Evolutionary conservation across 2,113 vertebrate species (phyloP), one percentile per base, ranked within the genome.

Genomic region (Anolis sagrei): DNA sequence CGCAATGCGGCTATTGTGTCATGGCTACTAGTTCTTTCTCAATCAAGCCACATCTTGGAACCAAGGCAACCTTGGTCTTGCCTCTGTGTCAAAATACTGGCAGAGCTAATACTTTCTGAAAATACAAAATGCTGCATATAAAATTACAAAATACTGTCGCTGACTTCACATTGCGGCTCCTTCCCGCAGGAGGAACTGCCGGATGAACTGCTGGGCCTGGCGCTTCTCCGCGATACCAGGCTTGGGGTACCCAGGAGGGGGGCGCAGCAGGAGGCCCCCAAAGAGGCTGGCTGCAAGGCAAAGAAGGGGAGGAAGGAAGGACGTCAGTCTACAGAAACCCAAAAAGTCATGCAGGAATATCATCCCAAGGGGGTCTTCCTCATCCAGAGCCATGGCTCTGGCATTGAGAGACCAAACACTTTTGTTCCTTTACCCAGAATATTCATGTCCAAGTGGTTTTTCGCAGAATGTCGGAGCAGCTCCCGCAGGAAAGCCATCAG

Each of bases 401-500:
- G 54, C 54, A 58, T 13, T 58, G 54, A 58, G 54, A 16, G 54
- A 16, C 54, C 54, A 14, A 13, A 58, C 54, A 14, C 54, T 86
- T 23, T 66, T 29, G 76, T 61, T 1, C 70, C 77, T 97, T 97
- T 97, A 99, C 98, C 98, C 68, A 99, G 93, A 92, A 98, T 97
- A 86, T 96, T 96, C 89, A 94, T 94, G 92, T 99, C 98, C 96
- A 99, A 95, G 78, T 96, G 97, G 95, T 99, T 99, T 89, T 95
- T 95, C 68, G 90, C 90, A 83, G 98, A 97, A 94, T 98, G 96
- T 92, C 97, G 98, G 94, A 99, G 94, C 78, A 99, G 90, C 85
- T 99, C 97, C 87, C 95, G 96, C 49, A 99, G 97, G 96, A 99
- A 99, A 2, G 97, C 97, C 89, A 97, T 96, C 92, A 99, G 91